Evolutionary conservation across 2,888 invertebrate species (phyloP).

Genomic region (Ophion ventricosus): DNA sequence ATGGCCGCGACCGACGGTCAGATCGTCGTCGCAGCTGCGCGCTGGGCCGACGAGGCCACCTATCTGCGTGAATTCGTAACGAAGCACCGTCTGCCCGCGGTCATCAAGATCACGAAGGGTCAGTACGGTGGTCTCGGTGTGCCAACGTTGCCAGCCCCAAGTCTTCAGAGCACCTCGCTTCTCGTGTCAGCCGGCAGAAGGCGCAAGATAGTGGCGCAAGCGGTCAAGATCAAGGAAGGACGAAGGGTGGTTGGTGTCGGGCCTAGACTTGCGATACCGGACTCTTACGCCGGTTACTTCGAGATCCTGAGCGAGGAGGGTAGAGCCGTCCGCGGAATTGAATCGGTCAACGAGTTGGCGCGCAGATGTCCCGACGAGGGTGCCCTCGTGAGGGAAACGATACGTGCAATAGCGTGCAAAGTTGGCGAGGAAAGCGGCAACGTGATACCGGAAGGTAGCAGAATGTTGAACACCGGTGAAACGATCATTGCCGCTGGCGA

Average conservation of each 20-base stretch:
- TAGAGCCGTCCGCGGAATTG: slow-evolving; percentile 94
- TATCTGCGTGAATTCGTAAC: slow-evolving; percentile 90
- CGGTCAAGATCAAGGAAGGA: slow-evolving; percentile 95
- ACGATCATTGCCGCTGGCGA: slow-evolving; percentile 92
- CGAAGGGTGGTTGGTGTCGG: slow-evolving; percentile 91
- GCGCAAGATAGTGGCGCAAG: slow-evolving; percentile 94
- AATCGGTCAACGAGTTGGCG: slow-evolving; percentile 93
- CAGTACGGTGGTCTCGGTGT: slow-evolving; percentile 96
- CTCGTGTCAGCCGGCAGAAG: slow-evolving; percentile 93
- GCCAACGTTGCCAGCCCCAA: slow-evolving; percentile 93
- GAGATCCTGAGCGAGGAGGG: slow-evolving; percentile 97
- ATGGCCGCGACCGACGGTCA: slow-evolving; percentile 97
- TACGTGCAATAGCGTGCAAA: slow-evolving; percentile 86
- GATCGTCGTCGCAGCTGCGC: slow-evolving; percentile 93
- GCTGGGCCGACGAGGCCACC: slow-evolving; percentile 89
- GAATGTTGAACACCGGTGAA: slow-evolving; percentile 93
- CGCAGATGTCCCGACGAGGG: slow-evolving; percentile 89
- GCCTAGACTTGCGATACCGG: slow-evolving; percentile 94
- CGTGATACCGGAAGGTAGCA: slow-evolving; percentile 87
- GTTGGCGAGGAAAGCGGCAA: slow-evolving; percentile 84
- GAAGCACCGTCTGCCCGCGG: slow-evolving; percentile 91
- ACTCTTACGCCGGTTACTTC: slow-evolving; percentile 95
- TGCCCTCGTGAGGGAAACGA: slow-evolving; percentile 91
- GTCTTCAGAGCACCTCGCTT: slow-evolving; percentile 93
- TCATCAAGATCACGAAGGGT: slow-evolving; percentile 96